Conservation (phyloP, 2,888 invertebrate species). For the Hyles lineata region DNA sequence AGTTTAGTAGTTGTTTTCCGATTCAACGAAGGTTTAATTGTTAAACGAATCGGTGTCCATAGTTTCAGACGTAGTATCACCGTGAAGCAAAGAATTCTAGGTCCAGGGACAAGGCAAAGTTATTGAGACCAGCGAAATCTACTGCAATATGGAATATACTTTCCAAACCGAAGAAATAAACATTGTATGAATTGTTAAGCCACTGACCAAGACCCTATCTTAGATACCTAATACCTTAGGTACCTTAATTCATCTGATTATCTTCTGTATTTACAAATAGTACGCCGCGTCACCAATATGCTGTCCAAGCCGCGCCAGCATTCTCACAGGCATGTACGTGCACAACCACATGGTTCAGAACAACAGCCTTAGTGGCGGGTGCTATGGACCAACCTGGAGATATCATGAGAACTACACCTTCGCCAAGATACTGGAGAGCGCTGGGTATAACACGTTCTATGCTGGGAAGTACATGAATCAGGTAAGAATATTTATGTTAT, state of each 20-base stretch:
- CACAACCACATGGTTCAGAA: constrained; percentile 93
- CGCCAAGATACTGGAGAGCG: constrained; percentile 86
- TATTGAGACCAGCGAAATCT: too few species aligned
- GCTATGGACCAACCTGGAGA: constrained; percentile 88
- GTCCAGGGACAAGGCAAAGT: too few species aligned
- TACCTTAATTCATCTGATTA: not conserved
- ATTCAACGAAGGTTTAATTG: too few species aligned
- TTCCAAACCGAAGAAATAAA: too few species aligned
- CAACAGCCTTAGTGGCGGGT: constrained; percentile 92
- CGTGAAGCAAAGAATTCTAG: too few species aligned
- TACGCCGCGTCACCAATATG: constrained; percentile 94
- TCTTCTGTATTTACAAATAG: constrained; percentile 69
- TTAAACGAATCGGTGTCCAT: too few species aligned
- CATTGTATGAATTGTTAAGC: too few species aligned
- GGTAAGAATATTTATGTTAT: constrained; percentile 77
- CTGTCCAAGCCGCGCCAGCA: constrained; percentile 95
- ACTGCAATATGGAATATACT: too few species aligned
- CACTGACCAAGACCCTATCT: too few species aligned
- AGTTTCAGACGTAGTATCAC: too few species aligned
- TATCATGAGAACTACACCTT: constrained; percentile 87
- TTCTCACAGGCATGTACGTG: constrained; percentile 92
- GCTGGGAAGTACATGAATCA: constrained; percentile 97
- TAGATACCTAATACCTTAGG: too few species aligned
- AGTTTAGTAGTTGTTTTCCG: too few species aligned
- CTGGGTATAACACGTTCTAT: constrained; percentile 93